These are phyloP conservation scores for Amaurobius ferox DNA, from an alignment of 2,888 invertebrate genomes.

Conservation along the genomic window DNA sequence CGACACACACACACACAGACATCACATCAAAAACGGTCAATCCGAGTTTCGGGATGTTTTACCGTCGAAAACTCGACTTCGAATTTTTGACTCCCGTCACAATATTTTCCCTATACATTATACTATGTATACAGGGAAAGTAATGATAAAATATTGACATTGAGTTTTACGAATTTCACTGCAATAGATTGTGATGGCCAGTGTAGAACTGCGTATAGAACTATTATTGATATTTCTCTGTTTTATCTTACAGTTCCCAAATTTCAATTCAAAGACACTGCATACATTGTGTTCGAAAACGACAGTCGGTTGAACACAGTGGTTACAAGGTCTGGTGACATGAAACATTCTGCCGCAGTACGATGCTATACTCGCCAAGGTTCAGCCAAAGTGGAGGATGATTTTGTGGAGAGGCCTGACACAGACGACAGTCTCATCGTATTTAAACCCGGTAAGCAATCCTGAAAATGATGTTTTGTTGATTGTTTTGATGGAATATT, in stretches of 20 bases:
- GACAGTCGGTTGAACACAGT: constrained; percentile 76
- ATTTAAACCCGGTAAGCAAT: constrained; percentile 76
- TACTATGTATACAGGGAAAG: too few species aligned
- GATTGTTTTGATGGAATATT: too few species aligned
- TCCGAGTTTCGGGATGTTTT: too few species aligned
- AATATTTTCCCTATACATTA: too few species aligned
- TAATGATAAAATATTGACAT: too few species aligned
- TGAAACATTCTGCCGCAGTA: constrained; percentile 76
- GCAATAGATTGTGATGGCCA: too few species aligned
- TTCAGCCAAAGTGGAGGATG: constrained; percentile 76
- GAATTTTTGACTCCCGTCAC: too few species aligned
- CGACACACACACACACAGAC: too few species aligned
- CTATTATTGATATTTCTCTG: not conserved
- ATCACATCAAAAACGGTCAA: too few species aligned
- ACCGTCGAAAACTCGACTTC: too few species aligned
- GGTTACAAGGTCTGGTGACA: constrained; percentile 77
- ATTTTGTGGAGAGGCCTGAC: constrained; percentile 77
- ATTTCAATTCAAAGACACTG: constrained; percentile 76
- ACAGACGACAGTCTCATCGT: constrained; percentile 76
- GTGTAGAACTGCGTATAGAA: not conserved
- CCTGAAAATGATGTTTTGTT: too few species aligned
- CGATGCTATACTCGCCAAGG: constrained; percentile 78
- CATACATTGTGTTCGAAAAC: constrained; percentile 76
- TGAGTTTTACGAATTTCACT: too few species aligned
- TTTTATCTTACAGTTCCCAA: constrained; percentile 76